A percentile compares a stretch with the other conserved stretches of the same genome.
These are phyloP conservation scores for Aphyosemion australe DNA, from an alignment of 2,113 vertebrate genomes.

Conservation along the genomic window DNA sequence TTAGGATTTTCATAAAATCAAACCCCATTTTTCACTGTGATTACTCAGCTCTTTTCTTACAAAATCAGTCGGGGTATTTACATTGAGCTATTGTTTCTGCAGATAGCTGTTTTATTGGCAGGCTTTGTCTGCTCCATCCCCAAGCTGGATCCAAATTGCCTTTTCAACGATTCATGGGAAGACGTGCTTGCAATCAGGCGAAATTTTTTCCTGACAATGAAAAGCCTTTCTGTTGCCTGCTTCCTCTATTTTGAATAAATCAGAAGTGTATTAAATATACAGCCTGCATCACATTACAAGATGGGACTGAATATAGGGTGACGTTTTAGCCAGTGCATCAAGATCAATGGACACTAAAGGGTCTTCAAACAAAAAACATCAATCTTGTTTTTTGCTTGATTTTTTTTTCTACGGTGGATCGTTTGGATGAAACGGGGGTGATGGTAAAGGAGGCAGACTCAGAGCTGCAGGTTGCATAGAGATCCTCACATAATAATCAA, in stretches of 20 bases:
- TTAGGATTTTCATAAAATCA: background rate
- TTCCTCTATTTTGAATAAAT: background rate
- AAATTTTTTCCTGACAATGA: background rate
- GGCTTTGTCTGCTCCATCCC: background rate
- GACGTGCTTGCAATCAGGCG: background rate
- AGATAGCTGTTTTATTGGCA: conserved; percentile 4
- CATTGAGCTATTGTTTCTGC: background rate
- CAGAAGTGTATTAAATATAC: background rate
- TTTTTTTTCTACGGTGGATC: background rate
- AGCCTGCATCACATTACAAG: background rate
- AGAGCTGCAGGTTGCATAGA: background rate
- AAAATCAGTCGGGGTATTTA: background rate
- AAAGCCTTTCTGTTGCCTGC: background rate
- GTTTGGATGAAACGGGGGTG: background rate
- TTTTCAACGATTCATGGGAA: background rate
- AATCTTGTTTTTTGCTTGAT: background rate
- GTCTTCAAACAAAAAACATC: background rate
- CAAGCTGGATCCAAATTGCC: background rate
- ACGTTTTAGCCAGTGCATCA: background rate
- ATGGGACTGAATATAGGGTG: background rate
- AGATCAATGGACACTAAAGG: background rate
- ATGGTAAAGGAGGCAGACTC: background rate
- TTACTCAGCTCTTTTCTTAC: background rate
- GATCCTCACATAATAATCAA: background rate
- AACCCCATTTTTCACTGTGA: background rate